A percentile compares a stretch with the other conserved stretches of the same genome.
These are phyloP conservation scores for Leucosticte australis DNA, from an alignment of 2,113 vertebrate genomes.

Conservation along the genomic window DNA sequence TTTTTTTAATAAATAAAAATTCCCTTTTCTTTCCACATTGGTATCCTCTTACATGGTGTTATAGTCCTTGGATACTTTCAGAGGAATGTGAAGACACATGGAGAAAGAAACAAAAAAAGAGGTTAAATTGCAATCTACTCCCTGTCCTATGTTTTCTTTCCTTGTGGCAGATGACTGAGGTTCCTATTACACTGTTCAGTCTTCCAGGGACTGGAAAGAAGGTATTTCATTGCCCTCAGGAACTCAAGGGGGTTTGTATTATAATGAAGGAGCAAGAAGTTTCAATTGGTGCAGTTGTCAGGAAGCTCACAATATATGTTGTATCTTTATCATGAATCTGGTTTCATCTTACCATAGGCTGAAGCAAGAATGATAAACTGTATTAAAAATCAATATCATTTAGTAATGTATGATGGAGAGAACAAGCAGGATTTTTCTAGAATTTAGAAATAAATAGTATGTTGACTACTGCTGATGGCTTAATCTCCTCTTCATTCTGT, in stretches of 20 bases:
- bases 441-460: not conserved
- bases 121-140: not conserved
- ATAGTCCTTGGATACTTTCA: not conserved
- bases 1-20: not conserved
- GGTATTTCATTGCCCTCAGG: not conserved
- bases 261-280: not conserved
- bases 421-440: not conserved
- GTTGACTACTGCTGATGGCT: not conserved
- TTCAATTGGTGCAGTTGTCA: not conserved
- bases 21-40: not conserved
- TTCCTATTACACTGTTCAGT: not conserved
- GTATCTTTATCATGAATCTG: not conserved
- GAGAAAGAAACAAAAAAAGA: not conserved
- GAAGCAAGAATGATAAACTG: not conserved
- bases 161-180: not conserved
- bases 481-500: not conserved
- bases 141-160: not conserved
- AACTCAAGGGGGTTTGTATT: not conserved
- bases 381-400: not conserved
- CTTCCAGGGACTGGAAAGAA: not conserved
- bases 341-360: not conserved
- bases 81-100: not conserved
- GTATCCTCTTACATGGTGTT: not conserved
- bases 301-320: not conserved
- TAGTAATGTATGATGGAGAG: not conserved